Evolutionary conservation across 2,797 vertebrate genomes (phyloP).

Genomic region (Oreonectes daqikongensis): DNA sequence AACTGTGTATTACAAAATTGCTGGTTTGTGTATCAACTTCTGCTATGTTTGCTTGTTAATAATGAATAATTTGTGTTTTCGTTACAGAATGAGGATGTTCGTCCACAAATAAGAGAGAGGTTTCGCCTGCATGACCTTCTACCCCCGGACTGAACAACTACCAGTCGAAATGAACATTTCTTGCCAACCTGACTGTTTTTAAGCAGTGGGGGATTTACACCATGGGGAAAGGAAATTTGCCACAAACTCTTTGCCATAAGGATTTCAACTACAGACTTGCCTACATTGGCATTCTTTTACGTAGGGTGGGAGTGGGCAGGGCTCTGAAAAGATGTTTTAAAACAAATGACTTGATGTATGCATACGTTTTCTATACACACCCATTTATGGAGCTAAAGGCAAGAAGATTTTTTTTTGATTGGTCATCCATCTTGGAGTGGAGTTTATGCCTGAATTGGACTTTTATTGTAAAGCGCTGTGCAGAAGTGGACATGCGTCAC

Average conservation of each 20-base stretch:
- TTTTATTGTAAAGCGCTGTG: slow-evolving; percentile 56
- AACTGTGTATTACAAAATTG: too few species aligned
- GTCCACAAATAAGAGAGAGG: slow-evolving; percentile 88
- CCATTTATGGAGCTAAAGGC: slow-evolving; percentile 69
- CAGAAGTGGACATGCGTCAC: slow-evolving; percentile 67
- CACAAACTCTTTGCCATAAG: slow-evolving; percentile 63
- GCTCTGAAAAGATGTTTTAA: slow-evolving; percentile 64
- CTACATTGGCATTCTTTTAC: slow-evolving; percentile 82
- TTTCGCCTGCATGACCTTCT: slow-evolving; percentile 91
- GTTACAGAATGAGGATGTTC: slow-evolving; percentile 87
- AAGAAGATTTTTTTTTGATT: slow-evolving; percentile 61
- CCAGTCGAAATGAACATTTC: not conserved
- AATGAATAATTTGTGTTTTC: slow-evolving; percentile 29
- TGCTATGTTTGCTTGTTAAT: too few species aligned
- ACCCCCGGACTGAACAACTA: slow-evolving; percentile 81
- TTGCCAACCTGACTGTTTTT: slow-evolving; percentile 54
- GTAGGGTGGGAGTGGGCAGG: slow-evolving; percentile 59
- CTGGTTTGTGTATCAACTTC: too few species aligned
- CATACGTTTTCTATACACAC: slow-evolving; percentile 66
- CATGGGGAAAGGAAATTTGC: slow-evolving; percentile 70
- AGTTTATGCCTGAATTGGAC: slow-evolving; percentile 77
- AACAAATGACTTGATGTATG: slow-evolving; percentile 70
- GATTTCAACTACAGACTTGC: slow-evolving; percentile 85
- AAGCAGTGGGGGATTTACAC: slow-evolving; percentile 52
- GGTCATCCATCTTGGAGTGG: slow-evolving; percentile 68